These are phyloP conservation scores for Xestia xanthographa DNA, from an alignment of 2,888 invertebrate genomes.

Conservation along the genomic window DNA sequence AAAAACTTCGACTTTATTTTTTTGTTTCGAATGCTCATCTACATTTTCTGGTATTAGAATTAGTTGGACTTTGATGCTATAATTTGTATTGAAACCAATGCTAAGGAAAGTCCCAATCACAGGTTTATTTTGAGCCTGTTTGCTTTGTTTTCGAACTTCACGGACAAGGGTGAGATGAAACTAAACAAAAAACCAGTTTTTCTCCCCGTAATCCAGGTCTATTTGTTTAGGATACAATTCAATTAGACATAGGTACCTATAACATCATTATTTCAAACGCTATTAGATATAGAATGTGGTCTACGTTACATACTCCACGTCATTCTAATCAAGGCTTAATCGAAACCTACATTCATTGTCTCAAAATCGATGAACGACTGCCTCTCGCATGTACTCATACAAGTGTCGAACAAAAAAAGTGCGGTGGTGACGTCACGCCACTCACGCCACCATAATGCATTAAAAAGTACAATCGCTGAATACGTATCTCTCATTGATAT, in stretches of 20 bases:
- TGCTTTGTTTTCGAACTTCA: neutral
- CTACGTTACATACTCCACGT: neutral
- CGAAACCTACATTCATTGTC: slow-evolving; percentile 51
- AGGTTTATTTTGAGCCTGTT: neutral
- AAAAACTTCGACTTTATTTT: neutral
- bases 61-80: neutral
- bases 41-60: neutral
- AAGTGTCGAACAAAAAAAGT: slow-evolving; percentile 61
- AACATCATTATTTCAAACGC: too few relatives aligned
- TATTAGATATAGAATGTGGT: neutral
- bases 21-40: rapidly evolving
- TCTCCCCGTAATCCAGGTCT: neutral
- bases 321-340: slow-evolving; percentile 37
- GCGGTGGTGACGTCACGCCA: slow-evolving; percentile 68
- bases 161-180: neutral
- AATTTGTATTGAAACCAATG: neutral
- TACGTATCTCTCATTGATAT: slow-evolving; percentile 86
- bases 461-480: slow-evolving; percentile 74
- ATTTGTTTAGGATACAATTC: neutral
- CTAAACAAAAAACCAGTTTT: slow-evolving; percentile 6
- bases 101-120: neutral
- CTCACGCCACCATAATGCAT: slow-evolving; percentile 65
- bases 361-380: slow-evolving; percentile 43
- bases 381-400: slow-evolving; percentile 39
- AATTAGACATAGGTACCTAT: neutral